Evolutionary conservation across 2,888 invertebrate species (phyloP).

Genomic region (Nowickia ferox): DNA sequence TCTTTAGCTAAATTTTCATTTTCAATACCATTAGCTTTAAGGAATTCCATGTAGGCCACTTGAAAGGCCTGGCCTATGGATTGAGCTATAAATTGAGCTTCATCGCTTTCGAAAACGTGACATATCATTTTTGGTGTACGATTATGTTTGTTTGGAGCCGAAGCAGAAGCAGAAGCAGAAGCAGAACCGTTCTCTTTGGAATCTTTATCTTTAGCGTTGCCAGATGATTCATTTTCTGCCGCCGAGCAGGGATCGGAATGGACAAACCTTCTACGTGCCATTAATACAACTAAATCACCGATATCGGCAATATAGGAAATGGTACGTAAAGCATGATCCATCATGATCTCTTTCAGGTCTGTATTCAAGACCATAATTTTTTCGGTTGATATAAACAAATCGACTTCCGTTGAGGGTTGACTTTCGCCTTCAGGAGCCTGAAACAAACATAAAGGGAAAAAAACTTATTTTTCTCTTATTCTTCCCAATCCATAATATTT

Average conservation of each 20-base stretch:
- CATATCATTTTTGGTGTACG: slow-evolving; percentile 99
- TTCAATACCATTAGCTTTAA: slow-evolving; percentile 99
- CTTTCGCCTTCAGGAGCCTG: slow-evolving; percentile 99
- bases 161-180: not conserved
- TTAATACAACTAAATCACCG: slow-evolving; percentile 98
- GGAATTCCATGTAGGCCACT: slow-evolving; percentile 99
- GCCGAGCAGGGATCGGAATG: slow-evolving; percentile 89
- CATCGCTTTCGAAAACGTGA: slow-evolving; percentile 99
- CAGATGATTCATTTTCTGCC: slow-evolving; percentile 49
- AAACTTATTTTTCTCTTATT: not conserved
- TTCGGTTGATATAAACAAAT: slow-evolving; percentile 99
- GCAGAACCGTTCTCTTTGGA: slow-evolving; percentile 52
- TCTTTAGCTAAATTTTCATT: slow-evolving; percentile 99
- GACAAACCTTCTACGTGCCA: slow-evolving; percentile 97
- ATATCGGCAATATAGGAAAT: slow-evolving; percentile 99
- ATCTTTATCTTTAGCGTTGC: slow-evolving; percentile 69
- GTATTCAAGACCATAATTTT: slow-evolving; percentile 99
- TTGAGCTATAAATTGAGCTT: slow-evolving; percentile 99
- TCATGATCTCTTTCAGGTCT: slow-evolving; percentile 99
- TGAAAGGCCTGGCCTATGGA: slow-evolving; percentile 99
- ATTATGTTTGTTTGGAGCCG: slow-evolving; percentile 85
- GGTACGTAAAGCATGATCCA: slow-evolving; percentile 99
- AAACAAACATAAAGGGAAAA: not conserved
- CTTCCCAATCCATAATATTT: not conserved
- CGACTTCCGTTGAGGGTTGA: slow-evolving; percentile 99